Evolutionary conservation across 2,113 vertebrate genomes (phyloP), one percentile per base, ranked within the genome.

Genomic region (Dascyllus trimaculatus): DNA sequence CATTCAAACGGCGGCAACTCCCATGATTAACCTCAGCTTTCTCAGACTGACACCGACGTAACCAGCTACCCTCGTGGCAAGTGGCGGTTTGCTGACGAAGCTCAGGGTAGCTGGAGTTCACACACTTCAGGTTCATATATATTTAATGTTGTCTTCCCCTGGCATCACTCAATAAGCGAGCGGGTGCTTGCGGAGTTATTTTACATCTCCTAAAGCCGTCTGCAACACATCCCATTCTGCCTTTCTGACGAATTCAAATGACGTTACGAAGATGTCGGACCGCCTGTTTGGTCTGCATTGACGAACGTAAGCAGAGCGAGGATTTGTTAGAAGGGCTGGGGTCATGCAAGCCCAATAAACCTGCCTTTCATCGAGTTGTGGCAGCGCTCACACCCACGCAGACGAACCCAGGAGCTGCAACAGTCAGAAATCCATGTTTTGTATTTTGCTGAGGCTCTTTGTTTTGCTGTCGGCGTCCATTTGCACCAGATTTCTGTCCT

Each of bases 331-430:
- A 46, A 49, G 19, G 29, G 38, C 22, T 48, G 0, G 15, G 70
- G 63, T 77, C 72, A 70, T 22, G 26, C 59, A 51, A 63, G 82
- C 46, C 66, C 61, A 80, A 88, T 85, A 88, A 91, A 87, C 14
- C 71, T 49, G 58, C 70, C 77, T 51, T 35, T 76, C 32, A 88
- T 84, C 15, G 25, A 85, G 86, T 88, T 88, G 80, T 48, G 58
- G 67, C 25, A 1, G 64, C 4, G 68, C 76, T 87, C 56, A 74
- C 80, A 40, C 78, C 82, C 71, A 70, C 71, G 3, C 56, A 66
- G 68, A 72, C 79, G 63, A 84, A 73, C 84, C 80, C 70, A 11
- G 45, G 46, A 72, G 73, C 53, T 60, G 52, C 62, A 77, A 85
- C 74, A 5, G 22, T 56, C 61, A 68, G 51, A 71, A 45, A 76